Evolutionary conservation across 1,140 invertebrate genomes (phyloP), one percentile per base, ranked within the genome.

Genomic region (Neuroterus valhalla): DNA sequence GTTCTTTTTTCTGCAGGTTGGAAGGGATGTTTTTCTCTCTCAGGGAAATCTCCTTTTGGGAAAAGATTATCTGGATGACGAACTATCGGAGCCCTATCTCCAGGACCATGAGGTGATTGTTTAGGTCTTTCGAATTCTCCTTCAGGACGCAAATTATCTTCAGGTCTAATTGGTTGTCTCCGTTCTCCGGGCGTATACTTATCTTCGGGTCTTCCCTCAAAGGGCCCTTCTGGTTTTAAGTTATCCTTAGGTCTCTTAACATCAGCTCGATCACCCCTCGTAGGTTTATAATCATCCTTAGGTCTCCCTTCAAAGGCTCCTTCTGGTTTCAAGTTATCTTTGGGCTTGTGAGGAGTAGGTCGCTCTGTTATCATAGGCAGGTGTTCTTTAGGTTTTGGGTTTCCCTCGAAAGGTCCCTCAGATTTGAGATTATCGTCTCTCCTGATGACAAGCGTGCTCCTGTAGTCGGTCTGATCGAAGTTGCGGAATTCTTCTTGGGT

Each of bases 121-220:
- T 86, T 82, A 94, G 92, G 1, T 91, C 93, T 52, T 81, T 89
- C n/a, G 91, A 95, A 83, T 77, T 93, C 92, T 15, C 94, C 94
- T 84, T 94, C 94, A 2, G 93, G 91, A 5, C 84, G 84, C 0
- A 95, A 77, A 78, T 92, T 90, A 74, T 91, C 91, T 75, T 86
- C 78, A 74, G 91, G 83, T 52, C 80, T 88, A 1, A 68, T 80
- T 0, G 83, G 26, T 26, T 85, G 77, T 0, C 76, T 70, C 0
- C 81, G 66, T 55, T 86, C 79, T 2, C 71, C 66, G 12, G 77
- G 23, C 2, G 78, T 6, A 21, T 77, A 82, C 0, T 84, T 76
- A 4, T 92, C 91, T 67, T 89, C 79, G 0, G 91, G 91, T 71
- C 82, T 89, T 15, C 82, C 87, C 5, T 80, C 82, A 78, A 93